phyloP scores from a whole-genome alignment of 2,113 vertebrate genomes.

The Podarcis cretensis region DNA sequence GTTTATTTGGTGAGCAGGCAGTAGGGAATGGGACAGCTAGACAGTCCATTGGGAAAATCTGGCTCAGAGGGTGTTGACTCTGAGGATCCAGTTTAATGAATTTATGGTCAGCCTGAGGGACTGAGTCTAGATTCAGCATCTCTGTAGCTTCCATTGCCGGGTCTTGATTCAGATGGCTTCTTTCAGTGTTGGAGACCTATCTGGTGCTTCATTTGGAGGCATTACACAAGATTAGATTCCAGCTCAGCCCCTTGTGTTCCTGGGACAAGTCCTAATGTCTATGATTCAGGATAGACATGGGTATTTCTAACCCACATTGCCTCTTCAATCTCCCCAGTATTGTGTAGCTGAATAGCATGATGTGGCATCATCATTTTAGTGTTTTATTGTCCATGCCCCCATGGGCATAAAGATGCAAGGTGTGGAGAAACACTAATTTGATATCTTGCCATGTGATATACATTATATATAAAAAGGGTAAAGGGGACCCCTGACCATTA shows the following conservation, averaged over 20 bases:
- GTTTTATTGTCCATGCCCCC: neutral
- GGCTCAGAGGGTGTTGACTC: neutral
- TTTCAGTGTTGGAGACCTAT: neutral
- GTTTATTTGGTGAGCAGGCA: no score
- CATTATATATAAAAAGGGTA: no score
- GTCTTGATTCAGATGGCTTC: neutral
- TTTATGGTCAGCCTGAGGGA: neutral
- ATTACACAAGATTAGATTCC: neutral
- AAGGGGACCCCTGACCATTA: no score
- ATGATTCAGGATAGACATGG: neutral
- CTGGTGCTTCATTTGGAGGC: neutral
- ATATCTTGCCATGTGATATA: neutral
- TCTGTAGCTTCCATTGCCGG: neutral
- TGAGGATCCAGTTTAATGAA: neutral
- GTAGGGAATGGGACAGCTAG: no score
- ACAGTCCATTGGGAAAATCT: neutral
- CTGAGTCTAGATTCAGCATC: neutral
- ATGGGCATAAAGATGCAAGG: neutral
- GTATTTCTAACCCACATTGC: neutral
- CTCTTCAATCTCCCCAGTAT: neutral
- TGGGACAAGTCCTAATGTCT: neutral
- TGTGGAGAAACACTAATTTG: neutral
- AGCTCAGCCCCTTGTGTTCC: no score
- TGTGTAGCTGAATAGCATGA: neutral
- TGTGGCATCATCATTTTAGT: neutral